These are phyloP conservation scores for Drosophila auraria DNA, from an alignment of 1,140 invertebrate genomes.

Conservation along the genomic window DNA sequence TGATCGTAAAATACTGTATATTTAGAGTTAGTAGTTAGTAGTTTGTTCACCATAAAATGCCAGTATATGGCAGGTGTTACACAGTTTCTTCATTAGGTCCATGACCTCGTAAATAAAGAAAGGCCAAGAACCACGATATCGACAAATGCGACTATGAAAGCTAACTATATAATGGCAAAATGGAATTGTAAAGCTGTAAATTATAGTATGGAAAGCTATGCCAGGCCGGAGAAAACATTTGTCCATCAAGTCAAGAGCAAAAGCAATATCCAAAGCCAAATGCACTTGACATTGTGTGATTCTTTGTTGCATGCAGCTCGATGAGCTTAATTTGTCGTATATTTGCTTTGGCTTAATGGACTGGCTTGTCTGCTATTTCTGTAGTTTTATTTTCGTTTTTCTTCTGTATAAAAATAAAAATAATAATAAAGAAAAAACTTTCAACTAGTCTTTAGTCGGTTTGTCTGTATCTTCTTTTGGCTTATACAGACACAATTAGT, in stretches of 20 bases:
- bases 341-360: constrained; percentile 44
- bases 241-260: constrained; percentile 9
- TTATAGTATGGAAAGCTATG: constrained; percentile 16
- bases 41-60: not conserved
- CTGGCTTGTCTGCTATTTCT: constrained; percentile 24
- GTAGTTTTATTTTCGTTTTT: constrained; percentile 15
- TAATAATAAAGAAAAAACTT: constrained; percentile 33
- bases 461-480: constrained; percentile 7
- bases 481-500: constrained; percentile 60
- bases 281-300: constrained; percentile 36
- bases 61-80: constrained; percentile 2
- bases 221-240: constrained; percentile 20
- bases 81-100: constrained; percentile 3
- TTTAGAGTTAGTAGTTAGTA: not conserved
- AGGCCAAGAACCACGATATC: constrained; percentile 18
- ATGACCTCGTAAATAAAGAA: constrained; percentile 18
- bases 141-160: constrained; percentile 16
- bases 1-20: constrained; percentile 8
- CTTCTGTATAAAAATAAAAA: constrained; percentile 17
- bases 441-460: constrained; percentile 26
- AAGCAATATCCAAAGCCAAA: constrained; percentile 7
- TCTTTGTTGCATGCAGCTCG: constrained; percentile 28
- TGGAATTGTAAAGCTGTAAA: constrained; percentile 42
- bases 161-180: constrained; percentile 26
- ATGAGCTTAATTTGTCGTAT: constrained; percentile 41